These are phyloP conservation scores for Catharus ustulatus DNA, from an alignment of 2,797 vertebrate genomes.

Conservation along the genomic window DNA sequence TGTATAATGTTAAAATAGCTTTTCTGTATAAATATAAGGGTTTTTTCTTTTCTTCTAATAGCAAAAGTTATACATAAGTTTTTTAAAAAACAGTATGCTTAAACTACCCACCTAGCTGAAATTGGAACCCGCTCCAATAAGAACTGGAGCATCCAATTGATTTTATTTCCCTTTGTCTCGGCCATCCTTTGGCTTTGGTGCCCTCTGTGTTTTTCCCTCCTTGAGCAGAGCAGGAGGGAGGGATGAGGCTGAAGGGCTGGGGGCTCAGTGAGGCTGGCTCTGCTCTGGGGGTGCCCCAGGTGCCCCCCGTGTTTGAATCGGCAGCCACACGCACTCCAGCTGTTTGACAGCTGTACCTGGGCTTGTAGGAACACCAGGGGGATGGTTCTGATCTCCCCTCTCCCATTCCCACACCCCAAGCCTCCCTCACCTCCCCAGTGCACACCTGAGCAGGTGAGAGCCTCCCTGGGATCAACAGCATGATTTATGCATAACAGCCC, in stretches of 20 bases:
- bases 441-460: conserved; percentile 54
- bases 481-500: conserved; percentile 68
- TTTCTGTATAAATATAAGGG: too few relatives aligned
- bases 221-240: not conserved
- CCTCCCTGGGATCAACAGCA: conserved; percentile 51
- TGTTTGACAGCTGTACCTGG: not conserved
- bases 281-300: not conserved
- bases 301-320: not conserved
- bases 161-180: conserved; percentile 1
- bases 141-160: not conserved
- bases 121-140: too few relatives aligned
- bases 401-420: conserved; percentile 11
- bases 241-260: not conserved
- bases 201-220: not conserved
- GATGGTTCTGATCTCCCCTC: not conserved
- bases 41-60: too few relatives aligned
- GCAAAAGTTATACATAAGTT: too few relatives aligned
- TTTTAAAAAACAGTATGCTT: too few relatives aligned
- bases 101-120: too few relatives aligned
- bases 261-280: not conserved
- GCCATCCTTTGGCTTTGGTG: not conserved
- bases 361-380: conserved; percentile 14
- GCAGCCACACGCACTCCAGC: not conserved
- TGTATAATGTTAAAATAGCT: too few relatives aligned
- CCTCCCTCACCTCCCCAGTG: not conserved